Evolutionary conservation across 2,888 invertebrate species (phyloP), one percentile per base, ranked within the genome.

Genomic region (Cantharis flavilabris): DNA sequence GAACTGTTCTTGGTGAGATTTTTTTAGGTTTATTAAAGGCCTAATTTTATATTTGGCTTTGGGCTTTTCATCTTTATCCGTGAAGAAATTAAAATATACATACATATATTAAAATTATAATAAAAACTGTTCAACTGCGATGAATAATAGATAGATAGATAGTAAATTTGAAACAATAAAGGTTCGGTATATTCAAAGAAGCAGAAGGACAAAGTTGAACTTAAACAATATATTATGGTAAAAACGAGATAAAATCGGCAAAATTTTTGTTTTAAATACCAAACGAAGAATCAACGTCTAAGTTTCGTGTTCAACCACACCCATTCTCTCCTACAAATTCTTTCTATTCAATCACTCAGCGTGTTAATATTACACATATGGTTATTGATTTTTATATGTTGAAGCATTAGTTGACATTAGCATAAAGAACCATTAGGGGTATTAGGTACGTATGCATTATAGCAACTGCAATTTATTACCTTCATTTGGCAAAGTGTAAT

Each of bases 261-360:
- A 62, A 62, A 69, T 73, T 69, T 73, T 69, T 73, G 18, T 73
- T 73, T 73, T 69, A 30, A 69, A 63, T 69, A n/a, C 28, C 67
- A 73, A 73, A 69, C 18, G 62, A 73, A 70, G 70, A 75, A 71
- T 70, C 75, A 75, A 75, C 70, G 20, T 69, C 73, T 16, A 14
- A 62, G 28, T 75, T 67, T 75, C 65, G 65, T 71, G 65, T 49
- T 28, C 33, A 75, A 75, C 75, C 75, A 70, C 75, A 70, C 75
- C 75, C 75, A 75, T 71, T 70, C 26, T 49, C 28, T 65, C 74
- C 30, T 74, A 62, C 18, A 65, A 33, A 20, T 75, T 70, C 69
- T 63, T 69, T 70, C 64, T 70, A 75, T 69, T 75, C 70, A 75
- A 75, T 75, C 75, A 75, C 75, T 70, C 71, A 75, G 63, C 9